phyloP scores from a whole-genome alignment of 2,113 vertebrate genomes.

The Erpornis zantholeuca region DNA sequence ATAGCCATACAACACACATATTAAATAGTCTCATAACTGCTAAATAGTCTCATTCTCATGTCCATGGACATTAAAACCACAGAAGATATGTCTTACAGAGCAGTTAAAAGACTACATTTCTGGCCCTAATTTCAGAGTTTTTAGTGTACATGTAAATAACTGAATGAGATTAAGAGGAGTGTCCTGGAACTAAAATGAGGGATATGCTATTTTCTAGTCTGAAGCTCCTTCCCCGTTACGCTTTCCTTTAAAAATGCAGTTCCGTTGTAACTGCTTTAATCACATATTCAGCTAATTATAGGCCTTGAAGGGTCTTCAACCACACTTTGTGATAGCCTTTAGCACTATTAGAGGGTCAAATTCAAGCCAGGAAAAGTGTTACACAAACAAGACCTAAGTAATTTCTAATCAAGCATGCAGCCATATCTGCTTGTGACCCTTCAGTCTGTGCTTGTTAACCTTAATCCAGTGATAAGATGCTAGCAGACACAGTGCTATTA shows the following conservation, averaged over 20 bases:
- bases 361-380: not conserved
- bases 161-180: not conserved
- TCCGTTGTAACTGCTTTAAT: not conserved
- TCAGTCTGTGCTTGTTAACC: slow-evolving; percentile 19
- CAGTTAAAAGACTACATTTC: not conserved
- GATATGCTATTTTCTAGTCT: not conserved
- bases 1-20: not conserved
- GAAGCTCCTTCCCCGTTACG: not conserved
- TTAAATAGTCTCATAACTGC: not conserved
- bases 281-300: not conserved
- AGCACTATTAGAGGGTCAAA: not conserved
- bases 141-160: not conserved
- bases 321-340: not conserved
- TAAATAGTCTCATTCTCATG: not conserved
- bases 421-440: not conserved
- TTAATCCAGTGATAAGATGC: slow-evolving; percentile 30
- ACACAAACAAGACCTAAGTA: slow-evolving; percentile 11
- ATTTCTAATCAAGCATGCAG: slow-evolving; percentile 8
- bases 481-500: slow-evolving; percentile 29
- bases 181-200: not conserved
- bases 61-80: not conserved
- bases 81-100: fast-evolving
- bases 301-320: not conserved
- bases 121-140: not conserved
- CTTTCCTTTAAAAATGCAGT: not conserved